A percentile compares a stretch with the other conserved stretches of the same genome.
These are phyloP conservation scores for Vimba vimba DNA, from an alignment of 2,113 vertebrate genomes.

Conservation along the genomic window DNA sequence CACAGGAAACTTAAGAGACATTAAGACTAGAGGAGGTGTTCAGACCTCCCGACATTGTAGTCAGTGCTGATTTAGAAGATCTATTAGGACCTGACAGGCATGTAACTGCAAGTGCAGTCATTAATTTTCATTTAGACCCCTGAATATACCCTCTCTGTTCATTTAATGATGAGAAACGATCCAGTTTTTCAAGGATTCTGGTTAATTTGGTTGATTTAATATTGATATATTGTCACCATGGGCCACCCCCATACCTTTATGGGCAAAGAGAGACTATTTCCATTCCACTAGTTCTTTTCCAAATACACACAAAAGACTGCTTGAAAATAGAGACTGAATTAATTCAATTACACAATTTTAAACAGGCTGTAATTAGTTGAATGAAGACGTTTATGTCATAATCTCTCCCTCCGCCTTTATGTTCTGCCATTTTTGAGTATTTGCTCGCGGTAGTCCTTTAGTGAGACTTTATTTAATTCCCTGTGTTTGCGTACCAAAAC, in stretches of 20 bases:
- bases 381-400: slow-evolving; percentile 33
- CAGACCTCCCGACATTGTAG: neutral
- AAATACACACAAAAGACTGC: neutral
- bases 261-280: neutral
- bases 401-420: slow-evolving; percentile 17
- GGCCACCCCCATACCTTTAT: neutral
- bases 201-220: slow-evolving; percentile 52
- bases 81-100: slow-evolving; percentile 49
- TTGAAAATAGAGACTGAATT: neutral
- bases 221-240: slow-evolving; percentile 51
- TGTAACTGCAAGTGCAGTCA: slow-evolving; percentile 46
- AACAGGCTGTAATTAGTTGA: slow-evolving; percentile 40
- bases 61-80: slow-evolving; percentile 29
- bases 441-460: neutral
- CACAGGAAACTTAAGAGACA: neutral
- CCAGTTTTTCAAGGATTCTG: slow-evolving; percentile 32
- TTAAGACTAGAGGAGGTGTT: slow-evolving; percentile 21
- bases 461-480: slow-evolving; percentile 31
- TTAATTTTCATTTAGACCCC: slow-evolving; percentile 57
- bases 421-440: slow-evolving; percentile 26
- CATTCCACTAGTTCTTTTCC: neutral
- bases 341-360: slow-evolving; percentile 25
- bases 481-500: slow-evolving; percentile 25
- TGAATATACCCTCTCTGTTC: slow-evolving; percentile 49
- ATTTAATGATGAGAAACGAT: slow-evolving; percentile 61